phyloP scores from a whole-genome alignment of 2,113 vertebrate genomes.

The Gallinago media region DNA sequence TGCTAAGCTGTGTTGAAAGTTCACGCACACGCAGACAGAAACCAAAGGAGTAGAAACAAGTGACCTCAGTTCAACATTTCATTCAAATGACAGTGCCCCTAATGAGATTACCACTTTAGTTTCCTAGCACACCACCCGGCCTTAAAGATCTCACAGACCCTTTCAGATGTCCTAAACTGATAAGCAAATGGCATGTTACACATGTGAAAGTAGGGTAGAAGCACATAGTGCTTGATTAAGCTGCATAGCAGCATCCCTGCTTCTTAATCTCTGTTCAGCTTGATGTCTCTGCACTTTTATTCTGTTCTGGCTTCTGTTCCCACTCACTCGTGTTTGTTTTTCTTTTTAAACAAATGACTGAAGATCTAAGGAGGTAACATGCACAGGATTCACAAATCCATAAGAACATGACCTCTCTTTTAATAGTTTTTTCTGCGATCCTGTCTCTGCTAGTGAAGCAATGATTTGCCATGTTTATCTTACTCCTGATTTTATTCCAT shows the following conservation, averaged over 20 bases:
- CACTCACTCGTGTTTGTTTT: neutral
- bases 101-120: neutral
- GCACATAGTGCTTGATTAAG: neutral
- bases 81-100: neutral
- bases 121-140: neutral
- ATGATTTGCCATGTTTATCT: neutral
- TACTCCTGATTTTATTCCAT: neutral
- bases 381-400: neutral
- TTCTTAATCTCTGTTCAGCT: neutral
- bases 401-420: neutral
- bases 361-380: neutral
- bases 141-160: neutral
- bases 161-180: neutral
- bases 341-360: neutral
- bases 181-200: neutral
- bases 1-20: neutral
- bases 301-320: neutral
- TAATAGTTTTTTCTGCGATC: neutral
- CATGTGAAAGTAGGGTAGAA: neutral
- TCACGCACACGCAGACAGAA: neutral
- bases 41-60: neutral
- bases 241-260: neutral
- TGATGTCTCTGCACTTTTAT: neutral
- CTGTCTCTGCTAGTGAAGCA: neutral
- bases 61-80: slow-evolving; percentile 29